Evolutionary conservation across 2,797 vertebrate genomes (phyloP), one percentile per base, ranked within the genome.

Genomic region (Clarias pachynema): DNA sequence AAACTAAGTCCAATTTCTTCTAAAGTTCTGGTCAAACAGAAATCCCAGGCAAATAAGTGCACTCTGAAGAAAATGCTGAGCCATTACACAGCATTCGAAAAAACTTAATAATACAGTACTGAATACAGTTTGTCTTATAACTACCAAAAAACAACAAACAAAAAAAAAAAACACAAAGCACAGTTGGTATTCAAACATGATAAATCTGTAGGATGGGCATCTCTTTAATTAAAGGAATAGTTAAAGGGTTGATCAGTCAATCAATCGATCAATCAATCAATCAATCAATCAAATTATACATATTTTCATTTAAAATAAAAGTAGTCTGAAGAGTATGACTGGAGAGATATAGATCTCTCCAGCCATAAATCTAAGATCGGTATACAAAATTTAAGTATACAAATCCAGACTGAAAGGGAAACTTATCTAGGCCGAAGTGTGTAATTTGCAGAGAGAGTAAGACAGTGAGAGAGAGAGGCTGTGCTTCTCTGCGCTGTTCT

Each of bases 361-460:
- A 49, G 44, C 44, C 44, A 49, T 49, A 57, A 4, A 22, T 37
- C 29, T 37, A 53, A 75, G n/a, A 56, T 75, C 49, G 12, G 73
- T 57, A 34, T 40, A 40, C 57, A 60, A 15, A 78, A 78, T 22
- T 0, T 37, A 78, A 78, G 29, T 37, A 62, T 9, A 22, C 20
- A 78, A 37, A 78, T 1, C 56, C 29, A n/a, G 20, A 79, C 56
- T 91, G 59, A 66, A 85, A 88, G 83, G 85, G 85, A 89, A 93
- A 92, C 87, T 89, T 94, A 95, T 94, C 88, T 95, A 94, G 94
- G 94, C 88, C 93, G 90, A 87, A 89, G 85, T 81, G 87, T 92
- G 90, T 92, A 91, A 92, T 87, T 91, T 87, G 87, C 86, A 86
- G 34, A 69, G 53, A 29, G 44, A 0, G 62, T 14, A 18, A 82